Percentiles rank a stretch among this genome's conserved stretches.
Conservation (phyloP, 2,888 invertebrate genomes). For the Girardia tigrina region DNA sequence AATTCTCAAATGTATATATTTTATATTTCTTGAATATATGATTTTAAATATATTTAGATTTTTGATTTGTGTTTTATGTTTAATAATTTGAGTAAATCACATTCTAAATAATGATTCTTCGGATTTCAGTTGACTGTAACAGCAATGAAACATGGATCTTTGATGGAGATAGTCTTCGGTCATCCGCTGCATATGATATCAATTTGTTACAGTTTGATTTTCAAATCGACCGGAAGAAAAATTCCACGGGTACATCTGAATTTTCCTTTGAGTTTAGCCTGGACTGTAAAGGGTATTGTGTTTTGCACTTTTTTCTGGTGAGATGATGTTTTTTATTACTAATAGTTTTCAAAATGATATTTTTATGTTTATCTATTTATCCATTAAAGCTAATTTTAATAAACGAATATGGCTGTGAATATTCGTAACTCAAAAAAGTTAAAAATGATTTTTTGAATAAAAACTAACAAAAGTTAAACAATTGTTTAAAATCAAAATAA, state of each 20-base stretch:
- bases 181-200: not conserved
- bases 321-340: not conserved
- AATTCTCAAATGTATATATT: too few relatives aligned
- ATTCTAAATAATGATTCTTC: too few relatives aligned
- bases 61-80: too few relatives aligned
- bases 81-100: too few relatives aligned
- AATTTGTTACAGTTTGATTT: not conserved
- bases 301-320: not conserved
- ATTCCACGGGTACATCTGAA: not conserved
- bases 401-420: too few relatives aligned
- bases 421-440: too few relatives aligned
- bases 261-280: not conserved
- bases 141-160: slow-evolving; percentile 2
- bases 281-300: not conserved
- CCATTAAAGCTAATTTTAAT: not conserved
- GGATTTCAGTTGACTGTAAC: too few relatives aligned
- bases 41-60: too few relatives aligned
- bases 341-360: not conserved
- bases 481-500: too few relatives aligned
- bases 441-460: too few relatives aligned
- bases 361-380: not conserved
- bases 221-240: not conserved
- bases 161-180: not conserved
- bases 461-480: too few relatives aligned
- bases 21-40: too few relatives aligned